Base-by-base conservation (phyloP, 2,113 vertebrate species). In the Salvator merianae region DNA sequence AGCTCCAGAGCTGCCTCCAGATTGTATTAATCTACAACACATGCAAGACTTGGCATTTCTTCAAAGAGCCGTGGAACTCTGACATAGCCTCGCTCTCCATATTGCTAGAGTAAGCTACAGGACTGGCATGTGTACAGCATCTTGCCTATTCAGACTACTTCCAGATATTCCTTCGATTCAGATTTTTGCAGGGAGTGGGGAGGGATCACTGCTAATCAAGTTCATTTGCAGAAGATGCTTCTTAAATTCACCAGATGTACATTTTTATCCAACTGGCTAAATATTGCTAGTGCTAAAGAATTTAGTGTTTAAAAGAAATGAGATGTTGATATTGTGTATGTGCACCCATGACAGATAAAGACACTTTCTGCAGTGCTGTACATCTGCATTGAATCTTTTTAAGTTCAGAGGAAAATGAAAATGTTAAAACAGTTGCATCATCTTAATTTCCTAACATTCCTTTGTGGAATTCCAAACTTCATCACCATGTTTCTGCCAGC, bases 21-120 rank as follows among this genome's bases (percentile, higher is more conserved):
- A 89, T 89, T 72, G 82, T 82, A 70, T 86, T 91, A 94, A 95
- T 92, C 90, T 74, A 93, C 92, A 94, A 89, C 89, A 91, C 30
- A 81, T 93, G 91, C 80, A 74, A 26, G 3, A 81, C 65, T 81
- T 95, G 94, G 93, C 93, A 78, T 70, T 86, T 74, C 93, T 94
- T 94, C 94, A 95, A 88, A 92, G 84, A 91, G 84, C 81, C 82
- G 38, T 84, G 77, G 71, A 91, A 65, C 81, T 89, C 88, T 84
- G 85, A 90, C 65, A 74, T 38, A 77, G 88, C 88, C 89, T 55
- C 88, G 26, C 36, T 88, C 79, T 91, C 87, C 92, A 90, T 83
- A 94, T 93, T 92, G 89, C 88, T 93, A 86, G 53, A 93, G 75
- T 83, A 91, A 76, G 82, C 59, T 85, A 77, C 65, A 3, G 13